phyloP scores from a whole-genome alignment of 1,140 invertebrate species.

The Polyergus mexicanus region DNA sequence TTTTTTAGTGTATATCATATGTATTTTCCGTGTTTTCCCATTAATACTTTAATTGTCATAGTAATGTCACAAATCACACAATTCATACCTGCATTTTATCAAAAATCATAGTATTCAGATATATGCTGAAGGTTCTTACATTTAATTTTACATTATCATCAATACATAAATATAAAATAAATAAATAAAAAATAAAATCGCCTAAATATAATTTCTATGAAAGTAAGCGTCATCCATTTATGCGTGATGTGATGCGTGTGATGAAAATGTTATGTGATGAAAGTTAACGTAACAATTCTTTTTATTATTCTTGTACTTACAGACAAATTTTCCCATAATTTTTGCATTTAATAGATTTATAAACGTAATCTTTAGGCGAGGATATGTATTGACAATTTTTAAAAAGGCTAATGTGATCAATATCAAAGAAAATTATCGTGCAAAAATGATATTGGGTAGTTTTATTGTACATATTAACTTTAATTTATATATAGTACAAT shows the following conservation, averaged over 20 bases:
- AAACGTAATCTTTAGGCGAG: conserved; percentile 7
- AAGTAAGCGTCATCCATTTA: not conserved
- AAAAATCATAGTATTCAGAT: not conserved
- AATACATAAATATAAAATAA: not conserved
- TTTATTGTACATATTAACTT: conserved; percentile 65
- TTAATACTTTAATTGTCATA: conserved; percentile 16
- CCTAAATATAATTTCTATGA: not conserved
- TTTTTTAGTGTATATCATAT: conserved; percentile 16
- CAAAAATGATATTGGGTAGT: conserved; percentile 33
- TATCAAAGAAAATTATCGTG: conserved; percentile 37
- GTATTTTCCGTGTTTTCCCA: not conserved
- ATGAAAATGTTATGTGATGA: conserved; percentile 22
- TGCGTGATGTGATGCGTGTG: not conserved
- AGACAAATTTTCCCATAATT: not conserved
- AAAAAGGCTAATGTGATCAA: conserved; percentile 31
- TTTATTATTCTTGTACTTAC: conserved; percentile 61
- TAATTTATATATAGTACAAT: not conserved
- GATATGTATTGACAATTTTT: conserved; percentile 28
- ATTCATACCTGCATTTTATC: not conserved
- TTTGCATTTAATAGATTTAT: conserved; percentile 59
- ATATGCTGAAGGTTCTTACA: not conserved
- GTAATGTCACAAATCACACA: not conserved
- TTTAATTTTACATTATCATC: not conserved
- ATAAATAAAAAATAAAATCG: not conserved
- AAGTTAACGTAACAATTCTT: not conserved